Conservation (phyloP, 2,888 invertebrate species). For the Leucoma salicis region DNA sequence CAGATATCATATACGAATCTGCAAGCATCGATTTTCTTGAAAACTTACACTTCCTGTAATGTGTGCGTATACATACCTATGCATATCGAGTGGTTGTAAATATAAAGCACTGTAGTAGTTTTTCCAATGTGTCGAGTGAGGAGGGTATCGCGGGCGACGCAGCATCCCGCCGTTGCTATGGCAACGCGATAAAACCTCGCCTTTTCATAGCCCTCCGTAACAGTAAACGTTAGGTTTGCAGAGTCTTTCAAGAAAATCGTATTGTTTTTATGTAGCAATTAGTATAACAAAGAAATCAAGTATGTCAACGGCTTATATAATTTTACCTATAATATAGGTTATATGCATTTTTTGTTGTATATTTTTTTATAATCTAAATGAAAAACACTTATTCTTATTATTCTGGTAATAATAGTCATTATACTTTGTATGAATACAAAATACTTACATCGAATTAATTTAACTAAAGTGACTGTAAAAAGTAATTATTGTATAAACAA, state of each 20-base stretch:
- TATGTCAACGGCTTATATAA: too few relatives aligned
- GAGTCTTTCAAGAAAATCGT: constrained; percentile 27
- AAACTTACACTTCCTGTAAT: constrained; percentile 42
- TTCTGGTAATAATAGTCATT: too few relatives aligned
- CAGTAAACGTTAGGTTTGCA: constrained; percentile 59
- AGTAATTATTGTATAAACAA: too few relatives aligned
- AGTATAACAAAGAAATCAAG: neutral
- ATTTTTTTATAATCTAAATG: too few relatives aligned
- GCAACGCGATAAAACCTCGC: constrained; percentile 81
- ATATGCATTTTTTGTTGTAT: too few relatives aligned
- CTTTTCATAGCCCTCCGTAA: constrained; percentile 73
- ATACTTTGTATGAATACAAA: too few relatives aligned
- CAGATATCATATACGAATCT: constrained; percentile 1
- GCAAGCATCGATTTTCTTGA: constrained; percentile 25
- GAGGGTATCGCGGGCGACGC: constrained; percentile 70
- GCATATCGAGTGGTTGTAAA: constrained; percentile 54
- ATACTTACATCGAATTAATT: too few relatives aligned
- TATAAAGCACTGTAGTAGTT: constrained; percentile 67
- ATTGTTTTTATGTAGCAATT: constrained; percentile 24
- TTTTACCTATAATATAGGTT: too few relatives aligned
- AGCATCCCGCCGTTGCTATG: constrained; percentile 72
- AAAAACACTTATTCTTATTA: too few relatives aligned
- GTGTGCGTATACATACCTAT: constrained; percentile 22
- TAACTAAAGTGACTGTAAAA: too few relatives aligned
- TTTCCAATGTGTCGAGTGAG: constrained; percentile 65